These are phyloP conservation scores for Zosterops lateralis DNA, from an alignment of 2,113 vertebrate genomes.

Conservation along the genomic window DNA sequence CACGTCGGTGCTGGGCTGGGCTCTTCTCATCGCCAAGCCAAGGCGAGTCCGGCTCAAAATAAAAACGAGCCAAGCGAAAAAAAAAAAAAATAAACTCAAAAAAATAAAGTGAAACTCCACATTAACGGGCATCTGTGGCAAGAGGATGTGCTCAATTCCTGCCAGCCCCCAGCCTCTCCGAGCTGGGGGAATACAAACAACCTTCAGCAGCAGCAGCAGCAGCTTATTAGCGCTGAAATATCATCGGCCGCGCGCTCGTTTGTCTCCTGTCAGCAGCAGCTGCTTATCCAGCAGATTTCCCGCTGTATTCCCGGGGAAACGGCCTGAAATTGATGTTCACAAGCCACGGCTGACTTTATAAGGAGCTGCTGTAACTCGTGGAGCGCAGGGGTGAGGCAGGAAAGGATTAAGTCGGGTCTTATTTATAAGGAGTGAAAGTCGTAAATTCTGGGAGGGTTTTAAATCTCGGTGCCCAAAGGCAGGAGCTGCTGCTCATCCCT, in stretches of 20 bases:
- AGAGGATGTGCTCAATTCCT: background rate
- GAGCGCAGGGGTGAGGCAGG: background rate
- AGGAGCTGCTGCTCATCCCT: background rate
- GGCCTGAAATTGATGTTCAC: background rate
- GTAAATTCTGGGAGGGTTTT: background rate
- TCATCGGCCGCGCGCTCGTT: background rate
- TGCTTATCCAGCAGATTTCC: constrained; percentile 25
- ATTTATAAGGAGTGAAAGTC: background rate
- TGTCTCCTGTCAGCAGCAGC: background rate
- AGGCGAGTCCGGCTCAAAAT: background rate
- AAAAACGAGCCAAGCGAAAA: too few species aligned
- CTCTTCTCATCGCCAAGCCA: accelerated
- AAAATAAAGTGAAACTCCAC: accelerated
- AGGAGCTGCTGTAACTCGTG: background rate
- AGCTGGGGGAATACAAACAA: background rate
- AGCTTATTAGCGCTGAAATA: background rate
- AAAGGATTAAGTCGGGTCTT: background rate
- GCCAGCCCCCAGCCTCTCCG: background rate
- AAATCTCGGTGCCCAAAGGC: background rate
- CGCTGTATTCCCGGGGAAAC: background rate
- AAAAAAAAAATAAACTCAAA: background rate
- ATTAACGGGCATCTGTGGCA: background rate
- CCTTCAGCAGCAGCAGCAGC: background rate
- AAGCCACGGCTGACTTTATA: background rate
- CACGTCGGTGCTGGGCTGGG: accelerated